Conservation (phyloP, 2,113 vertebrate genomes). For the Gasterosteus nipponicus region DNA sequence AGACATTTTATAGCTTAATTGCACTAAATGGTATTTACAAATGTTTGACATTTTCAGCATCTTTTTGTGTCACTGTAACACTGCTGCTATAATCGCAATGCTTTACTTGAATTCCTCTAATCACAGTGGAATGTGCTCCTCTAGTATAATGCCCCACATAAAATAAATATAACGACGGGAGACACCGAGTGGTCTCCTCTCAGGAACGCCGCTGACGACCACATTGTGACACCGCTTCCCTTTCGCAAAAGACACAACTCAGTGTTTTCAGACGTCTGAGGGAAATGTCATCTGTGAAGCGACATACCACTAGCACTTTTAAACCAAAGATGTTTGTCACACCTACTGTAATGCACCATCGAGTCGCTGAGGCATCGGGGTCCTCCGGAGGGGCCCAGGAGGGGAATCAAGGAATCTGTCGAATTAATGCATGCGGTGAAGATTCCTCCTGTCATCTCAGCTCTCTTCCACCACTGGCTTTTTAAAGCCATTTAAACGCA, state of each 20-base stretch:
- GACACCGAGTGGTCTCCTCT: constrained; percentile 41
- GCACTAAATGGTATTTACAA: not conserved
- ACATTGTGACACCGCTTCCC: constrained; percentile 57
- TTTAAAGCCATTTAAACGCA: constrained; percentile 72
- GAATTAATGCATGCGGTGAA: constrained; percentile 76
- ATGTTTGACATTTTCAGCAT: constrained; percentile 15
- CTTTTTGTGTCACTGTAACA: constrained; percentile 3
- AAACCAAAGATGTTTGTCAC: constrained; percentile 79
- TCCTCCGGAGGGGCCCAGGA: constrained; percentile 74
- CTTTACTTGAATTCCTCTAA: constrained; percentile 14
- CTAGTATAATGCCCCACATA: constrained; percentile 6
- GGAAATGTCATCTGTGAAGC: constrained; percentile 71
- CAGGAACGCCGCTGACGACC: constrained; percentile 28
- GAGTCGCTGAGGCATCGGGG: constrained; percentile 61
- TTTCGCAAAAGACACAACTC: constrained; percentile 69
- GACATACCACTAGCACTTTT: constrained; percentile 63
- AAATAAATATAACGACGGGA: constrained; percentile 39
- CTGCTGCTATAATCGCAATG: constrained; percentile 13
- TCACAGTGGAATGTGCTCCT: constrained; percentile 39
- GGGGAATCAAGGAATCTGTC: constrained; percentile 79
- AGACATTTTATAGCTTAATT: not conserved
- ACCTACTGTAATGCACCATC: constrained; percentile 74
- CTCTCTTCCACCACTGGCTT: constrained; percentile 67
- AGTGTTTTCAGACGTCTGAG: constrained; percentile 62
- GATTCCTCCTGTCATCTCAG: constrained; percentile 68